Base-by-base conservation (phyloP, 2,888 invertebrate genomes). In the Sinelater perroti region DNA sequence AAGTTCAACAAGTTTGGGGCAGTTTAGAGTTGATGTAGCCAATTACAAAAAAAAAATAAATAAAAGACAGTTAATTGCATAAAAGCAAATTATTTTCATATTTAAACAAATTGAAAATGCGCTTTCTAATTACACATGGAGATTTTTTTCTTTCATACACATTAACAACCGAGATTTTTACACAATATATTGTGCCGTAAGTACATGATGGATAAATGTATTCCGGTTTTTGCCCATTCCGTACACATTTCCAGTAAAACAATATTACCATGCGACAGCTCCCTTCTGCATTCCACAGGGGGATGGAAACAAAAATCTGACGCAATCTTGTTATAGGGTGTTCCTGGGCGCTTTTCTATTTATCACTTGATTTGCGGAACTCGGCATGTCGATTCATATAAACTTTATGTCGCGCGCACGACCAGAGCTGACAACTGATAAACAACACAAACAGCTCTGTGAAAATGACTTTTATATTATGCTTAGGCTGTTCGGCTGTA, bases 341-440 rank as follows among this genome's bases (percentile, higher is more conserved):
- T 45, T 36, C 24, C 6, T 14, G 36, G 30, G 28, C 26, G 26
- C 16, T 53, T 44, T 44, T 45, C 35, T 53, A 36, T 45, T 45
- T 53, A 53, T 53, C 53, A 53, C 35, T 53, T 53, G 53, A 53
- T 53, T 53, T 53, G 53, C 35, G 53, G 46, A 53, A 35, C 28
- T 36, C 45, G 33, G 28, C 26, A 45, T 36, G 53, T 53, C 53
- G 42, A 28, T 53, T 38, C 18, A 36, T 26, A 46, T 45, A 53
- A 38, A 53, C 24, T 53, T 53, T 33, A 36, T 36, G 45, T 45
- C 35, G 24, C 26, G 14, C 36, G 14, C 53, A 45, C 35, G 28
- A 45, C 18, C 21, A 42, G n/a, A 18, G 44, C 31, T 24, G 46
- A 53, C 36, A 53, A 36, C 53, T 53, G 45, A 36, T 17, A 28